Evolutionary conservation across 2,888 invertebrate genomes (phyloP).

Genomic region (Stegophylla sp.): DNA sequence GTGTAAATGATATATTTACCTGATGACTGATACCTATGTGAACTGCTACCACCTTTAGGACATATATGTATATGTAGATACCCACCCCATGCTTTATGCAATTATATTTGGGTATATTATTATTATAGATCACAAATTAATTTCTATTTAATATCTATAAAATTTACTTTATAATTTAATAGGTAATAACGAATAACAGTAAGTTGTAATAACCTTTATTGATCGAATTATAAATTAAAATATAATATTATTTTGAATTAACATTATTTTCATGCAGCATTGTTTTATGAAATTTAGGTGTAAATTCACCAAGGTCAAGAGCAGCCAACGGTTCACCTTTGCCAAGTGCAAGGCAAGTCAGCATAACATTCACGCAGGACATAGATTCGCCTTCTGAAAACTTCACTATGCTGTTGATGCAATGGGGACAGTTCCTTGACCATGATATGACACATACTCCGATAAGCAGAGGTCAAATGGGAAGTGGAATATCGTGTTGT

Average conservation of each 20-base stretch:
- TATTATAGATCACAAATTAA: too few species aligned
- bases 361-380: conserved; percentile 64
- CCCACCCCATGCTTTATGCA: too few species aligned
- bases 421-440: conserved; percentile 70
- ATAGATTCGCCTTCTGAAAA: conserved; percentile 65
- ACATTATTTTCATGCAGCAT: background rate
- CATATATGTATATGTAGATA: too few species aligned
- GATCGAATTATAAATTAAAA: too few species aligned
- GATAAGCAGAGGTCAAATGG: conserved; percentile 65
- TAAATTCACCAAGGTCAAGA: conserved; percentile 73
- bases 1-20: too few species aligned
- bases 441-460: conserved; percentile 70
- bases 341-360: conserved; percentile 67
- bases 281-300: conserved; percentile 66
- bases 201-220: too few species aligned
- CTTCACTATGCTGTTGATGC: conserved; percentile 69
- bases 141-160: too few species aligned
- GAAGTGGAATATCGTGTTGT: conserved; percentile 65
- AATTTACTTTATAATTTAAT: too few species aligned
- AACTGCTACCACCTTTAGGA: too few species aligned
- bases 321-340: conserved; percentile 68
- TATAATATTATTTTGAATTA: background rate
- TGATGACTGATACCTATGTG: too few species aligned
- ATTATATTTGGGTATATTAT: too few species aligned
- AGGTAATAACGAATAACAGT: too few species aligned